Base-by-base conservation (phyloP, 2,797 vertebrate species). In the Sebastes vulpes region DNA sequence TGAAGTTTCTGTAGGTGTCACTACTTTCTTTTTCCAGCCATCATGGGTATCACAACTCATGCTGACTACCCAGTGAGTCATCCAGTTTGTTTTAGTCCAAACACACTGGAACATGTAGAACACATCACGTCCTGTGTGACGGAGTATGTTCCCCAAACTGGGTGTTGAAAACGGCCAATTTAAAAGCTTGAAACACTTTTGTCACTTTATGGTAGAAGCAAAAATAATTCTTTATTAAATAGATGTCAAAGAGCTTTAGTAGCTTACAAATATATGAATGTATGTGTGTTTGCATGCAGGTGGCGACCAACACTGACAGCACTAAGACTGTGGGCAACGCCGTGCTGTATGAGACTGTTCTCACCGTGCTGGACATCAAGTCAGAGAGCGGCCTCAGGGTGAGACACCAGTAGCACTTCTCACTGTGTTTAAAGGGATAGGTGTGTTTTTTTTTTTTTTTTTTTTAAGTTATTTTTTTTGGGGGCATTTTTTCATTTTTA, bases 261-360 rank as follows among this genome's bases (percentile, higher is more conserved):
- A 9, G 57, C 6, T 52, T 32, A 28, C 2, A 31, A 10, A 61
- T 57, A 5, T 16, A 10, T 48, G 7, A 12, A 9, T 21, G 46
- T 4, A 2, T 52, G 46, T 65, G 23, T 46, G 21, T 77, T 46
- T 68, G 9, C 25, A 4, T 42, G 31, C 84, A 98, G 98, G 97
- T 98, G 83, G 98, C 98, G 50, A 98, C 97, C 25, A 98, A 98
- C 92, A 98, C 98, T 0, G 97, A 98, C 89, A 97, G 97, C 80
- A 96, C 96, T 32, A 97, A 97, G 80, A 98, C 98, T 3, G 97
- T 96, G 2, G 97, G 98, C 73, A 98, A 94, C 0, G 97, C 98
- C 0, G 97, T 98, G 80, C 92, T 98, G 52, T 98, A 98, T 14
- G 98, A 98, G 89, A 97, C 98, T 0, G 98, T 98, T 28, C 95